These are phyloP conservation scores for Philaethria dido DNA, from an alignment of 2,888 invertebrate species.

Conservation along the genomic window DNA sequence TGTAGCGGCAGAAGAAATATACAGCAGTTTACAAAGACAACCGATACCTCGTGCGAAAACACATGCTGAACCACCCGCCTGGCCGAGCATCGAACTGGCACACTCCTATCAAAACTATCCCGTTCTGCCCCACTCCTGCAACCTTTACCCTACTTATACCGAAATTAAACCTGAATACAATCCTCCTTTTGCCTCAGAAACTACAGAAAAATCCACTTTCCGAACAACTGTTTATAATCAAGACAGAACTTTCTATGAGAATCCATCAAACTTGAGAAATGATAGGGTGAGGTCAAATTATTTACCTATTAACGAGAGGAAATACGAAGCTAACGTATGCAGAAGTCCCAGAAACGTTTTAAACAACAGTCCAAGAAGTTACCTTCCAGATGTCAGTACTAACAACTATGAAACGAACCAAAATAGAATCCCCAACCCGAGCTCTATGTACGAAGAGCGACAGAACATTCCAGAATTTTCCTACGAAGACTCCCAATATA, in stretches of 20 bases:
- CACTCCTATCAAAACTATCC: conserved; percentile 80
- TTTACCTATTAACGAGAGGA: conserved; percentile 57
- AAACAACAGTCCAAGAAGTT: conserved; percentile 69
- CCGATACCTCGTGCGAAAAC: conserved; percentile 89
- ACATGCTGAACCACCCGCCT: conserved; percentile 82
- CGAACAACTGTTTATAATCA: conserved; percentile 62
- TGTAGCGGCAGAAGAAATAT: conserved; percentile 81
- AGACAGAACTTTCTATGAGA: conserved; percentile 70
- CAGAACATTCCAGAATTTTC: conserved; percentile 59
- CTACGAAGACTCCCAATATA: conserved; percentile 63
- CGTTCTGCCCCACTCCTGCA: conserved; percentile 66
- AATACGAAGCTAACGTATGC: conserved; percentile 64
- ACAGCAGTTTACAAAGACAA: conserved; percentile 82
- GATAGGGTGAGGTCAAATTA: conserved; percentile 68
- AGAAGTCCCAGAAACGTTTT: conserved; percentile 70
- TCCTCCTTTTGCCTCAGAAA: conserved; percentile 56
- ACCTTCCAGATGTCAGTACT: conserved; percentile 57
- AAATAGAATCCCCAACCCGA: conserved; percentile 55
- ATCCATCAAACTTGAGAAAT: conserved; percentile 61
- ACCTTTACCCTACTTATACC: conserved; percentile 72
- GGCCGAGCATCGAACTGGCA: conserved; percentile 77
- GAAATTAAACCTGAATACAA: conserved; percentile 72
- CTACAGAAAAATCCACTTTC: conserved; percentile 56
- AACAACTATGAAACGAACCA: conserved; percentile 65
- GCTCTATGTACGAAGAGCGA: conserved; percentile 57